Evolutionary conservation across 2,797 vertebrate species (phyloP).

Genomic region (Cuculus canorus): DNA sequence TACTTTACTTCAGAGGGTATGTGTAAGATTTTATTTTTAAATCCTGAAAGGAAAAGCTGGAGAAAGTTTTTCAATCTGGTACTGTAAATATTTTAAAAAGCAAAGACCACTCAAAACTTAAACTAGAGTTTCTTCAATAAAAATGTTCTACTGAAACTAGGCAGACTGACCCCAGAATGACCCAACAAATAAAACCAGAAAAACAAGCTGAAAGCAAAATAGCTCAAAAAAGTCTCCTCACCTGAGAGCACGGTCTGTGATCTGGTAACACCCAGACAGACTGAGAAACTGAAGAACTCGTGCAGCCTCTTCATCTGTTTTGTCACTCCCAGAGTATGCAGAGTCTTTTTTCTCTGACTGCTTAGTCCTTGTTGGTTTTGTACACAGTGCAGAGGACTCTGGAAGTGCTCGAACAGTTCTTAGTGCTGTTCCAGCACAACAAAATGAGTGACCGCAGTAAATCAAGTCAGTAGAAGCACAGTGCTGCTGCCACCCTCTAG

Average conservation of each 20-base stretch:
- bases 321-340: slow-evolving; percentile 76
- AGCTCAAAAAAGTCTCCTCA: slow-evolving; percentile 66
- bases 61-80: neutral
- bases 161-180: neutral
- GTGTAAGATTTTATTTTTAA: neutral
- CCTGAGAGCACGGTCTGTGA: slow-evolving; percentile 96
- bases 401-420: slow-evolving; percentile 87
- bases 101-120: neutral
- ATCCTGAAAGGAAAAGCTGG: neutral
- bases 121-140: neutral
- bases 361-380: slow-evolving; percentile 86
- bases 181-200: neutral
- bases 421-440: slow-evolving; percentile 84
- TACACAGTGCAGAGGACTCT: slow-evolving; percentile 76
- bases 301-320: slow-evolving; percentile 80
- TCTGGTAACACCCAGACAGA: slow-evolving; percentile 95
- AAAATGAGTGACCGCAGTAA: slow-evolving; percentile 90
- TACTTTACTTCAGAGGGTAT: neutral
- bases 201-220: neutral
- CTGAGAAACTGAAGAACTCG: slow-evolving; percentile 93
- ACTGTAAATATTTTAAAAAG: neutral
- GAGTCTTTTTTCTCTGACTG: slow-evolving; percentile 78
- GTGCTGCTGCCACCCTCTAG: slow-evolving; percentile 86
- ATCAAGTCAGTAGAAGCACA: slow-evolving; percentile 81
- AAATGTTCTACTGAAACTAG: neutral